Base-by-base conservation (phyloP, 2,888 invertebrate genomes). In the Ceriagrion tenellum region DNA sequence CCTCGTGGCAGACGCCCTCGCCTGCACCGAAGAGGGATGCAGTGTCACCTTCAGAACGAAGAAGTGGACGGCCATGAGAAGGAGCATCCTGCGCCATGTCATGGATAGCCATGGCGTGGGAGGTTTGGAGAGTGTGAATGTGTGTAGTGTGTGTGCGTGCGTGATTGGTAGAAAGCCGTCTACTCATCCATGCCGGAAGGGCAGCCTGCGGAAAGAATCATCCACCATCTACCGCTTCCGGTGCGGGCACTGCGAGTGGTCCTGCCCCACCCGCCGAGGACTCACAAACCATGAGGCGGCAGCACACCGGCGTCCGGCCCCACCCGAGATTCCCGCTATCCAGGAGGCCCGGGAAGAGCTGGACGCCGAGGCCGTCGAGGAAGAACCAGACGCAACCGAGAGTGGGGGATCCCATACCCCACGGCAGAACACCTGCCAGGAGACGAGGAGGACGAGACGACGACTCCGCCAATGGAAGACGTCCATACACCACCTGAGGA, bases 11-110 rank as follows among this genome's bases (percentile, higher is more conserved):
- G 90, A 90, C 55, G 26, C 30, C n/a, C 13, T 90, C 16, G 0
- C 23, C n/a, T 90, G 90, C 90, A 90, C 55, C n/a, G 90, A 90
- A n/a, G 55, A 4, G 0, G n/a, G n/a, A 23, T 90, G 90, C 90
- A n/a, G 0, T 26, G 18, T 26, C 16, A 23, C 55, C 23, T 90
- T 90, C n/a, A 23, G 55, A n/a, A n/a, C 90, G 0, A 90, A 55
- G 8, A 8, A 16, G n/a, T 90, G 90, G 90, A 90, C 90, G n/a
- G 55, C 90, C 16, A 55, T 55, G 55, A 23, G 55, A 40, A 47
- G 90, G 10, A 55, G 69, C 13, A 18, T 40, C 40, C 88, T 40
- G 23, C 35, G 40, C 0, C 88, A 35, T 26, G 26, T 88, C 0
- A 0, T 20, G 0, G 88, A 40, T 23, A 40, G 0, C 0, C 88